These are phyloP conservation scores for Plagodis dolabraria DNA, from an alignment of 2,888 invertebrate genomes.

Conservation along the genomic window DNA sequence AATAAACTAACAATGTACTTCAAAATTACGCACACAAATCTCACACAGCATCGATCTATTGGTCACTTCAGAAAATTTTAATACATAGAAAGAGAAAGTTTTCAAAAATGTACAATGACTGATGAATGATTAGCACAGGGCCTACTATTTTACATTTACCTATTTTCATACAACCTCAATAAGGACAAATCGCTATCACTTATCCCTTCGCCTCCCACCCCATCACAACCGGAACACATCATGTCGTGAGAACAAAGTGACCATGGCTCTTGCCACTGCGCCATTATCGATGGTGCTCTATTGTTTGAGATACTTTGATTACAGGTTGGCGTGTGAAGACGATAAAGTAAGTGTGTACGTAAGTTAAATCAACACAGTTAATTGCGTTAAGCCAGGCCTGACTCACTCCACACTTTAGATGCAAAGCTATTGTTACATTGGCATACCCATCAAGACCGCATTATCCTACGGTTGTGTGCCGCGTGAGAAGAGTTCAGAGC, in stretches of 20 bases:
- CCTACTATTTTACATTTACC: too few species aligned
- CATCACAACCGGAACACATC: background rate
- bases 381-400: background rate
- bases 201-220: conserved; percentile 5
- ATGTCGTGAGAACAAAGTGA: conserved; percentile 23
- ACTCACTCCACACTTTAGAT: background rate
- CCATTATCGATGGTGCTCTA: conserved; percentile 32
- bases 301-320: conserved; percentile 30
- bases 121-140: too few species aligned
- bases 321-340: conserved; percentile 9
- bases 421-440: too few species aligned
- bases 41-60: too few species aligned
- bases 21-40: too few species aligned
- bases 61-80: too few species aligned
- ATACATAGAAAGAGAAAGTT: too few species aligned
- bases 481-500: too few species aligned
- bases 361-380: background rate
- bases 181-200: conserved; percentile 2
- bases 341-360: background rate
- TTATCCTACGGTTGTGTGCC: too few species aligned
- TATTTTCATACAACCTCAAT: background rate
- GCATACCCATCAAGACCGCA: too few species aligned
- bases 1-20: too few species aligned
- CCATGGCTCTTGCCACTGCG: conserved; percentile 30
- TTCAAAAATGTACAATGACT: too few species aligned